Conservation (phyloP, 2,797 vertebrate genomes). For the Calcarius lapponicus region DNA sequence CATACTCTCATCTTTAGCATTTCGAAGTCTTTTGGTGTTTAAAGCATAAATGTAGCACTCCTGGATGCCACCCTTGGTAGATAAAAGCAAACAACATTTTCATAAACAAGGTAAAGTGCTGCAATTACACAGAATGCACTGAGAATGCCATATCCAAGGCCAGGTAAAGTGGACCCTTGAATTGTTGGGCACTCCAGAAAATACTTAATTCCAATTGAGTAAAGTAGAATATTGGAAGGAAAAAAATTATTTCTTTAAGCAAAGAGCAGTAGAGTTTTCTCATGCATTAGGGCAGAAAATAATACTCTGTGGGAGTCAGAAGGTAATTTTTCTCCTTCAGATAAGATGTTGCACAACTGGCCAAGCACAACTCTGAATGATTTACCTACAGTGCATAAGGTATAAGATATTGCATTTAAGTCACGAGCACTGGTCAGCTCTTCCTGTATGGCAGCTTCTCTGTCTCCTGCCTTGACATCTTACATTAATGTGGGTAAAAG, state of each 20-base stretch:
- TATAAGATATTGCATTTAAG: background rate
- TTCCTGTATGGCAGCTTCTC: background rate
- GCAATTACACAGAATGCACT: slow-evolving; percentile 29
- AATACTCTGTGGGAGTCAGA: slow-evolving; percentile 39
- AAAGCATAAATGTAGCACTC: slow-evolving; percentile 23
- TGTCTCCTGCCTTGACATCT: background rate
- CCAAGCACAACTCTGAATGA: slow-evolving; percentile 55
- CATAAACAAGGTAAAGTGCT: slow-evolving; percentile 46
- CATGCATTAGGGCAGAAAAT: slow-evolving; percentile 45
- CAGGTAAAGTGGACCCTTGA: background rate
- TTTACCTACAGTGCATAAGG: slow-evolving; percentile 40
- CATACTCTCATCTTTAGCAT: background rate
- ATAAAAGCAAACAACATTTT: slow-evolving; percentile 40
- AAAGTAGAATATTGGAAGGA: slow-evolving; percentile 23
- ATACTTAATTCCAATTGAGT: slow-evolving; percentile 24
- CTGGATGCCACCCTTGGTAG: background rate
- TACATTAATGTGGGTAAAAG: background rate
- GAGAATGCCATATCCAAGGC: background rate
- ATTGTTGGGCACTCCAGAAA: background rate
- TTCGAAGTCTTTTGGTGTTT: slow-evolving; percentile 29
- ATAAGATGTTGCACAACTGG: slow-evolving; percentile 45
- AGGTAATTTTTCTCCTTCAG: slow-evolving; percentile 52
- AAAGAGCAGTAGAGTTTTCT: background rate
- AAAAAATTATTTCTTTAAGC: slow-evolving; percentile 26
- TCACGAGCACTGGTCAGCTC: background rate